Evolutionary conservation across 2,888 invertebrate species (phyloP), one percentile per base, ranked within the genome.

Genomic region (Slavum lentiscoides): DNA sequence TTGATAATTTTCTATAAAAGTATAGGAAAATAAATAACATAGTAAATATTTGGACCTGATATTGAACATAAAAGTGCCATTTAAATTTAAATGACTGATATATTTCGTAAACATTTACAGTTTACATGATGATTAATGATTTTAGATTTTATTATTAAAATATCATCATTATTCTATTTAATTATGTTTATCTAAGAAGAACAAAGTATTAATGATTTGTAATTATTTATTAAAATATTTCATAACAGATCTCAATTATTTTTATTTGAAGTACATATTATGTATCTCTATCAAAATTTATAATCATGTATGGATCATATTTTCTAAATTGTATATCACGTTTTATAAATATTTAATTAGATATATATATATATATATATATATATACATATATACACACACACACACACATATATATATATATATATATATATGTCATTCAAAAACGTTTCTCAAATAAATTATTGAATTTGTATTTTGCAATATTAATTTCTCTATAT

Each of bases 41-140:
- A 73, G 13, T 62, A 21, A 55, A 64, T 55, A 55, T 21, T 37
- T 64, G 8, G 37, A 53, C 49, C 13, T 19, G 30, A 30, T 70
- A 69, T 61, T 70, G 61, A 69, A 8, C 39, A 64, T 21, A 23
- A 53, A 53, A 64, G 77, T 80, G 77, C 77, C 77, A 80, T 80
- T 77, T 62, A 8, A 77, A 69, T 77, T 72, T 39, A 21, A 70
- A 70, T 70, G 77, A 80, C 77, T 80, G 77, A 77, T 13, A 53
- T 53, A 69, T 62, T 68, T 68, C 58, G 58, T 58, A 75, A 37
- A 68, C 49, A 64, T 70, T 62, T 70, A 23, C 21, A 37, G 43
- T 37, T 19, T 75, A 13, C 23, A 59, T 15, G 0, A 66, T 66
- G 17, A n/a, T 1, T 53, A 49, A 53, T 53, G 53, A 9, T 64